phyloP scores from a whole-genome alignment of 2,888 invertebrate species.

The Acanthococcus lagerstroemiae region DNA sequence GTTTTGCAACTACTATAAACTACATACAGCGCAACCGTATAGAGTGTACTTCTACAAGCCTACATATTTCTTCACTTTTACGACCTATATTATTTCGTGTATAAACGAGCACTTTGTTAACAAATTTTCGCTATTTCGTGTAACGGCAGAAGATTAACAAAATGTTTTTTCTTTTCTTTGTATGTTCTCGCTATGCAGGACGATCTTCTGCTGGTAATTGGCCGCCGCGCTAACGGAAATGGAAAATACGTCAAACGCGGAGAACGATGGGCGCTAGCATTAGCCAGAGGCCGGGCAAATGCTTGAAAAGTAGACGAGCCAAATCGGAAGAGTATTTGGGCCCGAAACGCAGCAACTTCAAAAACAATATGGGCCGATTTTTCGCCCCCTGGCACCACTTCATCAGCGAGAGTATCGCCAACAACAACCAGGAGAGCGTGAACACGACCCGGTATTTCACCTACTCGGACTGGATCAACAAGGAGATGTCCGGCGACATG shows the following conservation, averaged over 20 bases:
- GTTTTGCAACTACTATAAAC: too few relatives aligned
- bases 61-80: too few relatives aligned
- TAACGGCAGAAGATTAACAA: too few relatives aligned
- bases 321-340: conserved; percentile 27
- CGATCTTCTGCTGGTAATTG: neutral
- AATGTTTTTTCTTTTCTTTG: too few relatives aligned
- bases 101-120: too few relatives aligned
- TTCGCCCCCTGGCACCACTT: conserved; percentile 21
- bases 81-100: too few relatives aligned
- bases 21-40: too few relatives aligned
- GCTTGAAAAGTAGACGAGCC: conserved; percentile 26
- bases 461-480: conserved; percentile 2
- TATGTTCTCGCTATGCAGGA: neutral
- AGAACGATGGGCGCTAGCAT: conserved; percentile 26
- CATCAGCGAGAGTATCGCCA: conserved; percentile 5
- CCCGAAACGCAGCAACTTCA: conserved; percentile 12
- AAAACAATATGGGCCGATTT: conserved; percentile 17
- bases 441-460: neutral
- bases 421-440: neutral
- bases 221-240: neutral
- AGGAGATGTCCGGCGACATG: conserved; percentile 6
- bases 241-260: neutral
- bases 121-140: too few relatives aligned
- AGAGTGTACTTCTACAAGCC: too few relatives aligned
- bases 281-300: conserved; percentile 28